A percentile compares a stretch with the other conserved stretches of the same genome.
Evolutionary conservation across 2,888 invertebrate species (phyloP).

Genomic region (Taenaris catops): DNA sequence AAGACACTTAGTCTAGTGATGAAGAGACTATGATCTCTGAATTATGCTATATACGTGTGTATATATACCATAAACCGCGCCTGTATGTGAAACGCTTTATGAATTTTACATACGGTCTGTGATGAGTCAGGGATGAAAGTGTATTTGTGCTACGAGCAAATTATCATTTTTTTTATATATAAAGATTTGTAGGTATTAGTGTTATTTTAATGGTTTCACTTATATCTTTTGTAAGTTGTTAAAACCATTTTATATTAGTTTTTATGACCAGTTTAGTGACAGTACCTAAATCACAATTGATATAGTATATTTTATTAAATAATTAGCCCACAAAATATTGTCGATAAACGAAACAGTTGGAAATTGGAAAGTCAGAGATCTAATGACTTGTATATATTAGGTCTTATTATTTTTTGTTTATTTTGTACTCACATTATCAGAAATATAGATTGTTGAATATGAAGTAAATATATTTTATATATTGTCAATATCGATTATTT

Average conservation of each 20-base stretch:
- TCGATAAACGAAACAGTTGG: conserved; percentile 31
- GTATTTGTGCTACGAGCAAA: conserved; percentile 75
- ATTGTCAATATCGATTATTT: conserved; percentile 37
- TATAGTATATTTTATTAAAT: conserved; percentile 42
- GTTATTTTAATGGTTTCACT: conserved; percentile 69
- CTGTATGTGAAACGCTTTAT: too few relatives aligned
- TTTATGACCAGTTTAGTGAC: conserved; percentile 70
- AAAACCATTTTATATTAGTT: conserved; percentile 60
- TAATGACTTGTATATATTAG: conserved; percentile 50
- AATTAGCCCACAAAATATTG: conserved; percentile 37
- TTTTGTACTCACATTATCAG: conserved; percentile 56
- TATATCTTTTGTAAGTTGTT: conserved; percentile 71
- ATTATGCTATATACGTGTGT: too few relatives aligned
- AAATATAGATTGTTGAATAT: conserved; percentile 60
- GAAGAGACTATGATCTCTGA: too few relatives aligned
- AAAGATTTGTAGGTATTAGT: conserved; percentile 69
- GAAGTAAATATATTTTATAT: conserved; percentile 55
- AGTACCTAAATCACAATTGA: conserved; percentile 57
- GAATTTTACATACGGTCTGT: conserved; percentile 69
- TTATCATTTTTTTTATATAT: conserved; percentile 66
- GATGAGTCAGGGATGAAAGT: conserved; percentile 66
- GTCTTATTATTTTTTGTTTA: conserved; percentile 49
- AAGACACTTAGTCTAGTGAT: too few relatives aligned
- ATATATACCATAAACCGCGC: too few relatives aligned
- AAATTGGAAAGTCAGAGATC: conserved; percentile 44